Evolutionary conservation across 2,888 invertebrate species (phyloP).

Genomic region (Synanthedon formicaeformis): DNA sequence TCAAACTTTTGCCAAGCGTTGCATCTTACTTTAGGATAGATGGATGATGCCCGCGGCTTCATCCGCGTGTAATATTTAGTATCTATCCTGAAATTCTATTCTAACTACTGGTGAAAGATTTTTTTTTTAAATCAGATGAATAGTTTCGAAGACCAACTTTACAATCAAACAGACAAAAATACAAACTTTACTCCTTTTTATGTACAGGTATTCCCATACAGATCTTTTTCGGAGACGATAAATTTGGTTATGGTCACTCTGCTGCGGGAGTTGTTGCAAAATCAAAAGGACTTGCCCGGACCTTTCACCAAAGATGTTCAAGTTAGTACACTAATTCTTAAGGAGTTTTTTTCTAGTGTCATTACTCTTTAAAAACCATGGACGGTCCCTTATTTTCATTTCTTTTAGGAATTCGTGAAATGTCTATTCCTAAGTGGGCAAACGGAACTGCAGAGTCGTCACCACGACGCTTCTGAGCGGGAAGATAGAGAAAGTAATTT

Average conservation of each 20-base stretch:
- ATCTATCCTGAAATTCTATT: no score
- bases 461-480: slow-evolving; percentile 85
- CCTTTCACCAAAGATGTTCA: slow-evolving; percentile 94
- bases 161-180: no score
- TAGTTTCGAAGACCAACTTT: no score
- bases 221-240: slow-evolving; percentile 93
- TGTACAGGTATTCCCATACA: slow-evolving; percentile 86
- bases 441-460: slow-evolving; percentile 88
- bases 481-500: slow-evolving; percentile 86
- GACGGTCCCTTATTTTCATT: not conserved
- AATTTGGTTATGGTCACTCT: slow-evolving; percentile 94
- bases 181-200: no score
- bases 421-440: slow-evolving; percentile 92
- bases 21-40: no score
- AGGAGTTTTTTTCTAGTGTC: no score
- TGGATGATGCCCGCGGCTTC: no score
- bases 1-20: no score
- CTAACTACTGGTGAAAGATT: no score
- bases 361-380: no score
- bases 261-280: slow-evolving; percentile 88
- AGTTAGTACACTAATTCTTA: slow-evolving; percentile 22
- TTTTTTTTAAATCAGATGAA: no score
- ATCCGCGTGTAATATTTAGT: no score
- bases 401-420: slow-evolving; percentile 82
- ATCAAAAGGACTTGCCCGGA: slow-evolving; percentile 88